Evolutionary conservation across 2,113 vertebrate species (phyloP).

Genomic region (Crotalus viridis): DNA sequence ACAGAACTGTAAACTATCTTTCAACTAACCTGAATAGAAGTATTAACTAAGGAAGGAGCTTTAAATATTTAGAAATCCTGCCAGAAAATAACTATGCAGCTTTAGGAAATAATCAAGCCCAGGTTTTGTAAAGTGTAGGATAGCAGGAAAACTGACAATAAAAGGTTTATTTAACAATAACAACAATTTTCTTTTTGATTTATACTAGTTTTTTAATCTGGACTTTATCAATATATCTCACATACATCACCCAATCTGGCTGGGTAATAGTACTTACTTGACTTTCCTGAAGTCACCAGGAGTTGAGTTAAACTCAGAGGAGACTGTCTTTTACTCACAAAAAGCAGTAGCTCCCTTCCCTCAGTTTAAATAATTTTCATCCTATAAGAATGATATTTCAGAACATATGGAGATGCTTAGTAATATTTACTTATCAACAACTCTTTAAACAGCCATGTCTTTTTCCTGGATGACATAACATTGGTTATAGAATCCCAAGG

Average conservation of each 20-base stretch:
- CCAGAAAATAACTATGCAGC: not conserved
- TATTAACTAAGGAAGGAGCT: not conserved
- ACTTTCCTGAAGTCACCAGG: not conserved
- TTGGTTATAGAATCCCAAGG: not conserved
- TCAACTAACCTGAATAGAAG: not conserved
- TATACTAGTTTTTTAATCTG: not conserved
- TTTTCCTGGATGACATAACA: not conserved
- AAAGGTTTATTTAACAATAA: not conserved
- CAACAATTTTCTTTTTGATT: not conserved
- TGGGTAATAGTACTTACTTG: not conserved
- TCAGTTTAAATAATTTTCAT: not conserved
- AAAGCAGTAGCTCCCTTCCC: not conserved
- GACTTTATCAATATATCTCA: not conserved
- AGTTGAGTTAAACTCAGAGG: not conserved
- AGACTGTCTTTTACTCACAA: not conserved
- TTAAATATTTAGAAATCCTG: not conserved
- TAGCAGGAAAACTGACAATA: not conserved
- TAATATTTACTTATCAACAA: not conserved
- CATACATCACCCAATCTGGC: not conserved
- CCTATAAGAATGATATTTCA: not conserved
- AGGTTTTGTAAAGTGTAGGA: not conserved
- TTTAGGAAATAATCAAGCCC: not conserved
- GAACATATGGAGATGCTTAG: not conserved
- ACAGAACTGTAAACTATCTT: not conserved
- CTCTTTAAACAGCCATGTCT: not conserved